Evolutionary conservation across 2,888 invertebrate genomes (phyloP).

Genomic region (Myopa tessellatipennis): DNA sequence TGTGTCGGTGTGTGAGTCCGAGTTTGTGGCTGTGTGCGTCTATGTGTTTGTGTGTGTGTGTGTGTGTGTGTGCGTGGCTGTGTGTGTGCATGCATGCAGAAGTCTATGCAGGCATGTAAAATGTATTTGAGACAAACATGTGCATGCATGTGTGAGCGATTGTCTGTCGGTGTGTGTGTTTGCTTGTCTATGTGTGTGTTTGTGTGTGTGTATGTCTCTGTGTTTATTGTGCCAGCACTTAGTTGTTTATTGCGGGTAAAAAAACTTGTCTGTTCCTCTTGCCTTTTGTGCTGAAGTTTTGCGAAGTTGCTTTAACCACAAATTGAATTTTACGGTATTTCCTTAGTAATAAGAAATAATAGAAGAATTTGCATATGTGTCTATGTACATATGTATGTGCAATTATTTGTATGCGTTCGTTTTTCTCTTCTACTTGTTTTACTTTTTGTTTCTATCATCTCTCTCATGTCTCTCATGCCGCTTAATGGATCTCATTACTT

Average conservation of each 20-base stretch:
- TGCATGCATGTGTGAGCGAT: neutral
- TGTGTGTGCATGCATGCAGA: too few relatives aligned
- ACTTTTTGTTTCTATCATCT: neutral
- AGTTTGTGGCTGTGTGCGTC: neutral
- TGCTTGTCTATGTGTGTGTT: neutral
- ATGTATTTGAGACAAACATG: too few relatives aligned
- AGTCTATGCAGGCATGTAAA: too few relatives aligned
- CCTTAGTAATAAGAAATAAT: constrained; percentile 11
- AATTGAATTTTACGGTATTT: constrained; percentile 36
- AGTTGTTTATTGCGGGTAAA: constrained; percentile 11
- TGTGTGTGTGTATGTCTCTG: neutral
- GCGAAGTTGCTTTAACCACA: constrained; percentile 23
- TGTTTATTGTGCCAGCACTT: neutral
- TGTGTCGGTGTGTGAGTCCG: neutral
- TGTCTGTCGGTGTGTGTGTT: neutral
- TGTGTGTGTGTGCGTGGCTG: too few relatives aligned
- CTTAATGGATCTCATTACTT: constrained; percentile 21
- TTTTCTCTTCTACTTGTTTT: neutral
- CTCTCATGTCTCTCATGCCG: neutral
- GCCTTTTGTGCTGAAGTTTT: constrained; percentile 15
- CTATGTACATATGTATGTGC: neutral
- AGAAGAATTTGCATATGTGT: constrained; percentile 23
- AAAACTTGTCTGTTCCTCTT: neutral
- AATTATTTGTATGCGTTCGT: neutral
- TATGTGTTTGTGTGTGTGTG: neutral